Base-by-base conservation (phyloP, 2,113 vertebrate genomes). In the Notarius lentiginosus region DNA sequence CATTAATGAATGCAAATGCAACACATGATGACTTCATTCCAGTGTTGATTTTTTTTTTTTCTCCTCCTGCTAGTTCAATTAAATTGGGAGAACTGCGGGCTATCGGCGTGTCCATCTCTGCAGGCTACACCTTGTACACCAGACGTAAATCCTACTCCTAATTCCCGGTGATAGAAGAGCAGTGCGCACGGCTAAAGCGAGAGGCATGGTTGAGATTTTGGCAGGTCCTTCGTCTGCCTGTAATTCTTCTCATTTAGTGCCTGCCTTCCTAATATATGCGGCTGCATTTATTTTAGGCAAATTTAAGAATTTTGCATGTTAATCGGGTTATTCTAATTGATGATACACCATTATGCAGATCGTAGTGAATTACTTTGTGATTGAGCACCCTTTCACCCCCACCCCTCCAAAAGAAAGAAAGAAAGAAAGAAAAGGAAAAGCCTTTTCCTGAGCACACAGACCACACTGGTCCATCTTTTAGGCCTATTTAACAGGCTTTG, bases 241-340 rank as follows among this genome's bases (percentile, higher is more conserved):
- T 91, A 92, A 94, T 92, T 95, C 93, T 91, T 94, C 84, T 88
- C 84, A 91, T 94, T 93, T 84, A 91, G 84, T 70, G 49, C 63
- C 0, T 56, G 72, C 82, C 94, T 93, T 91, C 93, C 91, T 91
- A 95, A 96, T 96, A 95, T 95, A 96, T 95, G 95, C 94, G 94
- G 93, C 93, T 96, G 88, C 93, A 91, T 96, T 84, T 95, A 96
- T 96, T 96, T 96, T 95, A 94, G 92, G 92, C 94, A 94, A 95
- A 95, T 92, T 88, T 90, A 93, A 93, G 92, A 94, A 95, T 95
- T 95, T 95, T 96, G 95, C 95, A 94, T 94, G 94, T 95, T 96
- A 96, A 96, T 94, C 94, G 93, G 93, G 95, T 96, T 96, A 96
- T 94, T 94, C 93, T 96, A 95, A 96, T 96, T 96, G 95, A 96